Base-by-base conservation (phyloP, 1,140 invertebrate genomes). In the Nasonia giraulti region DNA sequence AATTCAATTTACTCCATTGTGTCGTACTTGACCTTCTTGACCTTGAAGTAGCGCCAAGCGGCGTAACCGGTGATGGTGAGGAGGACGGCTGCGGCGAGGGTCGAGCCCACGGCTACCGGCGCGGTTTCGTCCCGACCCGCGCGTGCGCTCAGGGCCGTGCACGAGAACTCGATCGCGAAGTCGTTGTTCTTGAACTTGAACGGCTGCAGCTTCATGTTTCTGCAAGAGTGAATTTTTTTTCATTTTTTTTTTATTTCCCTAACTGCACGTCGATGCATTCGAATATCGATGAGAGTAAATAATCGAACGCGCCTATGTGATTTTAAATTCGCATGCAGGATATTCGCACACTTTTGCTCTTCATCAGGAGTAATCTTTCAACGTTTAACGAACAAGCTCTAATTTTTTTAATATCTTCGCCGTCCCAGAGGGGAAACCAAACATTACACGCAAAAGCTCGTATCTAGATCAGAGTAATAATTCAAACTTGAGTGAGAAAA, bases 21-120 rank as follows among this genome's bases (percentile, higher is more conserved):
- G 89, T 97, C 97, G 91, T 98, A 98, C 89, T 98, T 96, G 7
- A 98, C 96, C 90, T 97, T 98, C 92, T 98, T 98, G 44, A 98
- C 95, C 91, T 97, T 97, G 89, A 97, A 95, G 89, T 98, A 97
- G 87, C 97, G 95, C 92, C 95, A 97, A n/a, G 96, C 95, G 0
- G 96, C 97, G 90, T 98, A 98, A 1, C 96, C 97, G 5, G 96
- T 94, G 23, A 98, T 95, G 0, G 96, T 97, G 12, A 95, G 92
- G 0, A 98, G 93, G 10, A 97, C 96, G 1, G 96, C 95, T 37
- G 97, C 94, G 2, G 97, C 97, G 31, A 98, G 90, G 0, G 96
- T 96, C n/a, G 96, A 97, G 7, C 97, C 97, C 1, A 98, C 97
- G 2, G 97, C 96, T 4, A 98, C 94, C 0, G 97, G 97, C 0